Conservation (phyloP, 2,797 vertebrate species). For the Simalia tracyae region DNA sequence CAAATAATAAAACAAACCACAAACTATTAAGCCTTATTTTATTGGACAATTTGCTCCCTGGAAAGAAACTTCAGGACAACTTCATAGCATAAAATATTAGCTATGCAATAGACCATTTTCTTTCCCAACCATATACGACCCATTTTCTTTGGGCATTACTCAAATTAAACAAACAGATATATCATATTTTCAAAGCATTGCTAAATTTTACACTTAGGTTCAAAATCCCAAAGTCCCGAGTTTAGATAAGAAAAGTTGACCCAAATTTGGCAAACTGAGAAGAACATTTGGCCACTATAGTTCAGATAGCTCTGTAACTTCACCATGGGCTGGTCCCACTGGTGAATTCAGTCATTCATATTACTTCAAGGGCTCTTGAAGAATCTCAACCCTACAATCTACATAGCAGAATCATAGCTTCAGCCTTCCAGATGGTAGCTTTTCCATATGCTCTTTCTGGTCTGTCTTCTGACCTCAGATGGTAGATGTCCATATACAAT, state of each 20-base stretch:
- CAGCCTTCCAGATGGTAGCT: neutral
- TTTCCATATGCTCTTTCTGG: neutral
- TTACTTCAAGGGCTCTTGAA: neutral
- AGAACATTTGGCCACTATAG: neutral
- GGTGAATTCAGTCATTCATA: neutral
- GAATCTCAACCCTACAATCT: neutral
- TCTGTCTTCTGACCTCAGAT: neutral
- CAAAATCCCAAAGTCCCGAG: neutral
- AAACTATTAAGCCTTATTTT: constrained; percentile 31
- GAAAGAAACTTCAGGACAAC: constrained; percentile 11
- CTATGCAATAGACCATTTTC: neutral
- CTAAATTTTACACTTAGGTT: neutral
- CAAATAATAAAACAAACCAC: neutral
- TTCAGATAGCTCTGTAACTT: neutral
- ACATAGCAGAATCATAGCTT: neutral
- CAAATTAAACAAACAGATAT: neutral
- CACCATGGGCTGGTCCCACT: neutral
- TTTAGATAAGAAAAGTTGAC: constrained; percentile 2
- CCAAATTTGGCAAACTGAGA: neutral
- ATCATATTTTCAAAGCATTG: neutral
- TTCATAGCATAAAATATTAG: neutral
- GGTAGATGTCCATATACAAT: neutral
- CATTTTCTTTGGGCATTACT: neutral
- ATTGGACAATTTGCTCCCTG: constrained; percentile 26
- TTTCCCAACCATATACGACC: neutral